Evolutionary conservation across 1,140 invertebrate species (phyloP), one percentile per base, ranked within the genome.

Genomic region (Nylanderia fulva): DNA sequence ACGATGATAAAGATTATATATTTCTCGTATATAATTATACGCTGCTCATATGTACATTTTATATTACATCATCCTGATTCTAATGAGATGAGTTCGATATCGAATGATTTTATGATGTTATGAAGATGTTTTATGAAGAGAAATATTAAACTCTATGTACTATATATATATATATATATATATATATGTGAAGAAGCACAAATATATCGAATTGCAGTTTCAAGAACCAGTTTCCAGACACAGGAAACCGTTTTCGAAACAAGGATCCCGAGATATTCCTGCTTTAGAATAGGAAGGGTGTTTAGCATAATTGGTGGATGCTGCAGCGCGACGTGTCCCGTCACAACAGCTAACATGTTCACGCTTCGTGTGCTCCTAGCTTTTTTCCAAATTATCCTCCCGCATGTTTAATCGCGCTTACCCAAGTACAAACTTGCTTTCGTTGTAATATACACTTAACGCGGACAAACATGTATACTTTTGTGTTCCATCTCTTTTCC

Each of bases 281-380:
- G 63, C 63, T 80, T 79, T 80, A 68, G 63, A 56, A 68, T 68
- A 80, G 66, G 82, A 71, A 76, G 27, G 52, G 48, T 86, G 76
- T 79, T 92, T 92, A 90, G 85, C 91, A 92, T 92, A 92, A 92
- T 91, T 88, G 86, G 72, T 88, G 85, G 77, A 63, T 84, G 84
- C 84, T 85, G 86, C 80, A 72, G 27, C 85, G 24, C 71, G 82
- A 91, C 74, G 71, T 82, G 56, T 74, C 63, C 63, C 84, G 89
- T 91, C 91, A 90, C 76, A 89, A 91, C 85, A 85, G 36, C 58
- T 77, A 71, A 82, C 68, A 45, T 63, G 52, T 88, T 91, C 74
- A 91, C 90, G 80, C 87, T 89, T 90, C 71, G 83, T 89, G 76
- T 89, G 83, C 76, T 52, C 56, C 60, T 52, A 52, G 63, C 68